These are phyloP conservation scores for Drosophila mimetica DNA, from an alignment of 2,888 invertebrate genomes.

Conservation along the genomic window DNA sequence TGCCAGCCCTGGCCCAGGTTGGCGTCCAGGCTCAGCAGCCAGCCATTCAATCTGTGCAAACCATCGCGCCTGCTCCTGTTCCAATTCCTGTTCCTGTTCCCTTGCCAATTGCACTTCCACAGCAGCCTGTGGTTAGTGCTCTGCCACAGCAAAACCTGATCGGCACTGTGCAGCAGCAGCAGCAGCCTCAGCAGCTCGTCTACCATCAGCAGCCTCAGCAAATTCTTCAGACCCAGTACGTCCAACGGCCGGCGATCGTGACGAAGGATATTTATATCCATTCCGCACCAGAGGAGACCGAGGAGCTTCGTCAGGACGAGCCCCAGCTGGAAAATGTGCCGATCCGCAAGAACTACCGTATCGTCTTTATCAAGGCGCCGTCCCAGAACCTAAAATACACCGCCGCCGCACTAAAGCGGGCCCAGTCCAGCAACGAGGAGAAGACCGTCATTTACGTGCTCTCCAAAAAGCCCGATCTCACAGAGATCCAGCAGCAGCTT, in stretches of 20 bases:
- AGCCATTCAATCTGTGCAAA: conserved; percentile 36
- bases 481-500: conserved; percentile 87
- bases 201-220: conserved; percentile 40
- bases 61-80: conserved; percentile 7
- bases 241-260: conserved; percentile 75
- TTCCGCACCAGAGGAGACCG: conserved; percentile 81
- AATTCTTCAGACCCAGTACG: conserved; percentile 58
- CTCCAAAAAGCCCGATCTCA: conserved; percentile 82
- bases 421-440: conserved; percentile 82
- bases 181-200: conserved; percentile 12
- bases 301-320: conserved; percentile 62
- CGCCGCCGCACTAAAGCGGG: conserved; percentile 81
- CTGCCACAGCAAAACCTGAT: conserved; percentile 28
- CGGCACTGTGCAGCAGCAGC: conserved; percentile 27
- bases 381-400: conserved; percentile 83
- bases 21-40: conserved; percentile 48
- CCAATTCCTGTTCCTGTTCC: conserved; percentile 16
- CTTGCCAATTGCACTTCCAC: conserved; percentile 4
- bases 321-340: conserved; percentile 68
- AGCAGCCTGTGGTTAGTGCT: conserved; percentile 1
- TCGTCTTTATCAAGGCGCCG: conserved; percentile 84
- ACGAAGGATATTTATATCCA: conserved; percentile 83
- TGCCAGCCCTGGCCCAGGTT: conserved; percentile 44
- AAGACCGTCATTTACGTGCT: conserved; percentile 84
- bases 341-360: conserved; percentile 83